Base-by-base conservation (phyloP, 2,888 invertebrate genomes). In the Altica lythri region DNA sequence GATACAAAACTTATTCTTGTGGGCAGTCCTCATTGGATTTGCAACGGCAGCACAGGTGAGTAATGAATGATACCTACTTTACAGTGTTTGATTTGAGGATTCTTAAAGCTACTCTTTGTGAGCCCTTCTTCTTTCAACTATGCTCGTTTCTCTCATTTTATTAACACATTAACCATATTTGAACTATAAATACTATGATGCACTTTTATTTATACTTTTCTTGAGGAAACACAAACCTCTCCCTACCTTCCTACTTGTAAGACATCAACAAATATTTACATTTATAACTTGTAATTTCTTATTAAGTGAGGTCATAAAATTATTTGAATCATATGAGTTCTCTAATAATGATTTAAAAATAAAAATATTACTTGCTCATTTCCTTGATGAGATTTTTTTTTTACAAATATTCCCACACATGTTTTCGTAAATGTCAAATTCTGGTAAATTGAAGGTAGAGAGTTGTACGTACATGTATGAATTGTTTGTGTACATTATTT, bases 31-130 rank as follows among this genome's bases (percentile, higher is more conserved):
- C 76, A 79, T 83, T 77, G 86, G 86, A 82, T 86, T 85, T 80
- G 84, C 85, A 79, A 82, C 84, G 80, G 86, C 85, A 78, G 82
- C 82, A 80, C 86, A 86, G 86, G 87, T 87, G 82, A 85, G 84
- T 19, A 32, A 49, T 40, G 18, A 32, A 32, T n/a, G n/a, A 32
- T 49, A 49, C 40, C 16, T 22, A n/a, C 25, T 19, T 40, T 13
- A 10, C 22, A 13, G 40, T 22, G 14, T 12, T 38, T 5, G 40
- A 16, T 17, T 22, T 40, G 12, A 40, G 40, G 22, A 13, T 34
- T 29, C 29, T 29, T 34, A n/a, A 9, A 14, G 34, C 4, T 34
- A 34, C 2, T 34, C 10, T 12, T 16, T 34, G 13, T 34, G 34
- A 34, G 14, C 34, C n/a, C n/a, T n/a, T n/a, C n/a, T n/a, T n/a